Conservation (phyloP, 2,888 invertebrate genomes). For the Margaritifera margaritifera region DNA sequence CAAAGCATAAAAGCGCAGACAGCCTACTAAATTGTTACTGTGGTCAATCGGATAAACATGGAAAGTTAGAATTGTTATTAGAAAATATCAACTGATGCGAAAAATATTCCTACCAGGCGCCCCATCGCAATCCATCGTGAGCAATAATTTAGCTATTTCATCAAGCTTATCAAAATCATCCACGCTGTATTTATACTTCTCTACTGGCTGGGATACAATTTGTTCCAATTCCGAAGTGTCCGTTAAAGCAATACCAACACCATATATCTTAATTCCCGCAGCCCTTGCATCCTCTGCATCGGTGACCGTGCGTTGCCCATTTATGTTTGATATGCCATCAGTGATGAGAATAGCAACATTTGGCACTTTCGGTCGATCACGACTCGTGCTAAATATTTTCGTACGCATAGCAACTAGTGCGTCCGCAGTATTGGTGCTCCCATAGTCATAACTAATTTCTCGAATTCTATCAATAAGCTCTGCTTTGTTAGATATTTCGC, state of each 20-base stretch:
- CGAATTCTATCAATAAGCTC: constrained; percentile 5
- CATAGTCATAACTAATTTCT: constrained; percentile 11
- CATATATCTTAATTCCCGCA: constrained; percentile 51
- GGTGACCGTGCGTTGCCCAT: constrained; percentile 52
- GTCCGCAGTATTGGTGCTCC: constrained; percentile 66
- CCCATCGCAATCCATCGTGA: not conserved
- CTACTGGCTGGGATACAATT: constrained; percentile 51
- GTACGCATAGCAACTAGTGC: constrained; percentile 55
- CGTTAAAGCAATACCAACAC: constrained; percentile 53
- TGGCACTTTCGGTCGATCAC: constrained; percentile 55
- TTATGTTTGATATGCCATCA: constrained; percentile 68
- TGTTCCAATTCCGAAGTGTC: constrained; percentile 55
- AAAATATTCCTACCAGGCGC: too few species aligned
- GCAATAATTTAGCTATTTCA: constrained; percentile 20
- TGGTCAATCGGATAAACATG: too few species aligned
- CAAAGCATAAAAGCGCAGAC: too few species aligned
- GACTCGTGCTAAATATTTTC: constrained; percentile 56
- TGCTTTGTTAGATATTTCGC: constrained; percentile 19
- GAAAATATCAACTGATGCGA: too few species aligned
- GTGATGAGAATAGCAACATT: constrained; percentile 65
- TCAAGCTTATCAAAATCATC: constrained; percentile 41
- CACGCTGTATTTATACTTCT: constrained; percentile 44
- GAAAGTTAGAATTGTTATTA: too few species aligned
- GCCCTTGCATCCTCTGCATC: constrained; percentile 51
- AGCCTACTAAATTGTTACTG: too few species aligned